Evolutionary conservation across 1,140 invertebrate species (phyloP).

Genomic region (Riptortus pedestris): DNA sequence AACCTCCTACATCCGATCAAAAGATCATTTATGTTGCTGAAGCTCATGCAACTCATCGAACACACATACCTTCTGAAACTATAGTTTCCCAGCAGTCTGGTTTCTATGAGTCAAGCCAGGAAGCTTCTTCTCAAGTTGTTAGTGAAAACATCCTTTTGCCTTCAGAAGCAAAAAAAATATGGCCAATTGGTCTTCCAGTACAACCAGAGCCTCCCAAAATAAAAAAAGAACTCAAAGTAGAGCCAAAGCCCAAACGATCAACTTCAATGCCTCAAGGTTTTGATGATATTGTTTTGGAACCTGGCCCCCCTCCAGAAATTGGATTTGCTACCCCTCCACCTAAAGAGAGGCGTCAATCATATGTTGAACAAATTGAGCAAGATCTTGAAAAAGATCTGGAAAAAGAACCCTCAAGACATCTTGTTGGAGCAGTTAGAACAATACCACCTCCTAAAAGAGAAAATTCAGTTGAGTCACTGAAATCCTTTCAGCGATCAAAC

Average conservation of each 20-base stretch:
- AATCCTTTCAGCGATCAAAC: slow-evolving; percentile 24
- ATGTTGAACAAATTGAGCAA: slow-evolving; percentile 48
- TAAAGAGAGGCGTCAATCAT: slow-evolving; percentile 40
- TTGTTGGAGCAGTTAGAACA: slow-evolving; percentile 43
- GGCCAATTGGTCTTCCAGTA: slow-evolving; percentile 27
- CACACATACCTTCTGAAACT: slow-evolving; percentile 25
- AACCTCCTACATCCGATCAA: slow-evolving; percentile 1
- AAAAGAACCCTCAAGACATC: slow-evolving; percentile 42
- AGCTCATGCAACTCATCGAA: slow-evolving; percentile 29
- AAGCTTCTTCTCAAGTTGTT: slow-evolving; percentile 13
- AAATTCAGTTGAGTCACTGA: slow-evolving; percentile 28
- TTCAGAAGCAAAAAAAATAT: slow-evolving; percentile 31
- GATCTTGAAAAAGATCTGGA: slow-evolving; percentile 44
- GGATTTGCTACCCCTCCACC: slow-evolving; percentile 43
- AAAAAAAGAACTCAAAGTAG: slow-evolving; percentile 30
- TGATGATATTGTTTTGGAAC: slow-evolving; percentile 43
- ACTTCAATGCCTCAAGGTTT: slow-evolving; percentile 37
- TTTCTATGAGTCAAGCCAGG: slow-evolving; percentile 9
- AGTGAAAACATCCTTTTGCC: slow-evolving; percentile 35
- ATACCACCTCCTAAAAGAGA: slow-evolving; percentile 38
- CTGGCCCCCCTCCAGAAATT: slow-evolving; percentile 53
- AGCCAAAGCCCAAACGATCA: slow-evolving; percentile 34
- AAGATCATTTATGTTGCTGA: slow-evolving; percentile 32
- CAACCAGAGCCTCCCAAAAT: slow-evolving; percentile 28
- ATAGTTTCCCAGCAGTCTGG: slow-evolving; percentile 5